Percentiles rank a stretch among this genome's conserved stretches.
Evolutionary conservation across 2,888 invertebrate genomes (phyloP).

Genomic region (Halocaridina rubra): DNA sequence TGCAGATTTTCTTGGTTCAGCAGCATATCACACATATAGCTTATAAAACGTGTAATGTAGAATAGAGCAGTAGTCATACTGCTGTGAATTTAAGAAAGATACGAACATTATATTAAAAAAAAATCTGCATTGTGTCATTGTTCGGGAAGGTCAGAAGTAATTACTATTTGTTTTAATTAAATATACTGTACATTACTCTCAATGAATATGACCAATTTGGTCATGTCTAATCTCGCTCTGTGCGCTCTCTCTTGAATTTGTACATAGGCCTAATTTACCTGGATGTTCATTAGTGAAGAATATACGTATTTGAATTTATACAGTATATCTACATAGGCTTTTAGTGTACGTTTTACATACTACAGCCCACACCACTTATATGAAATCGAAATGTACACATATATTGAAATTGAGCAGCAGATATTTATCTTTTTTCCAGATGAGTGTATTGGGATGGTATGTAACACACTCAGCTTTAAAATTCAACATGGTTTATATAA

Average conservation of each 20-base stretch:
- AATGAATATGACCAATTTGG: slow-evolving; percentile 33
- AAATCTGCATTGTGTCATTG: slow-evolving; percentile 49
- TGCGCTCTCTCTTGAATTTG: slow-evolving; percentile 50
- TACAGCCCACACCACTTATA: background rate
- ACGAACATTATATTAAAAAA: too few relatives aligned
- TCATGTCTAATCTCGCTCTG: slow-evolving; percentile 32
- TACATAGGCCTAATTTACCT: too few relatives aligned
- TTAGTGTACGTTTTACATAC: slow-evolving; percentile 28
- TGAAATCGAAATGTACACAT: too few relatives aligned
- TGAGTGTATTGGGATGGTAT: too few relatives aligned
- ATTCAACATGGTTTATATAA: too few relatives aligned
- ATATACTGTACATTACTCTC: too few relatives aligned
- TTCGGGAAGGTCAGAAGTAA: slow-evolving; percentile 50
- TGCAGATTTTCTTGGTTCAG: too few relatives aligned
- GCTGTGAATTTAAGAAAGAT: slow-evolving; percentile 29
- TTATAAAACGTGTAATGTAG: slow-evolving; percentile 46
- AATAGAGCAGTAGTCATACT: slow-evolving; percentile 34
- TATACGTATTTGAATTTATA: too few relatives aligned
- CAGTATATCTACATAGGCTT: slow-evolving; percentile 34
- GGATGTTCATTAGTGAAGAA: too few relatives aligned
- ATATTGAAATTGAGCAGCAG: too few relatives aligned
- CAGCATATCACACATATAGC: slow-evolving; percentile 47
- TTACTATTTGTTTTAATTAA: slow-evolving; percentile 32
- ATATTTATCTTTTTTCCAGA: too few relatives aligned
- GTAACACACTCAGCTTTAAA: too few relatives aligned